These are phyloP conservation scores for Spondyliosoma cantharus DNA, from an alignment of 2,797 vertebrate species.

Conservation along the genomic window DNA sequence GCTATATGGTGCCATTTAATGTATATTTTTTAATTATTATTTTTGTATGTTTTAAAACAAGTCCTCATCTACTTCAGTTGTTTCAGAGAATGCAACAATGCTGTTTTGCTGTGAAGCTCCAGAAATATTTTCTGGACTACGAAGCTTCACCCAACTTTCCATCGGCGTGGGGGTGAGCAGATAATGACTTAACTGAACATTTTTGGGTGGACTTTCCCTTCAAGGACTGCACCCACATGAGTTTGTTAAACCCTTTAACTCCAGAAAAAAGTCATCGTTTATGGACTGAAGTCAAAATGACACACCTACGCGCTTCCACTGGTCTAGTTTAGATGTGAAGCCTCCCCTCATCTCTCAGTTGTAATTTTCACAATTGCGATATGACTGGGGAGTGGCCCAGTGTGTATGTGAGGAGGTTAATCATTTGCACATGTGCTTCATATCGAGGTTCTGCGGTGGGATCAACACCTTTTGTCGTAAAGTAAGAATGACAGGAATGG, in stretches of 20 bases:
- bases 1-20: no score
- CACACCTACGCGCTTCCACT: neutral
- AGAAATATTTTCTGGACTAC: no score
- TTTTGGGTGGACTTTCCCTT: neutral
- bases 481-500: conserved; percentile 82
- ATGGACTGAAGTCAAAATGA: neutral
- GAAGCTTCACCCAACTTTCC: no score
- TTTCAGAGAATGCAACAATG: no score
- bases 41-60: no score
- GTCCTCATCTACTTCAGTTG: no score
- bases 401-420: conserved; percentile 37
- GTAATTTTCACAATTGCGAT: neutral
- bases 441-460: conserved; percentile 29
- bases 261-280: neutral
- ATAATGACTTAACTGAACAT: no score
- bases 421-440: conserved; percentile 59
- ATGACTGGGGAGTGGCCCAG: neutral
- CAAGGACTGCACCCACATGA: neutral
- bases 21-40: no score
- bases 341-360: neutral
- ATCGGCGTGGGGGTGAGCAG: no score
- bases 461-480: conserved; percentile 78
- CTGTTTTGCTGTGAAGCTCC: no score
- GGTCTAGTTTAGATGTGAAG: neutral
- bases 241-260: neutral